A percentile compares a stretch with the other conserved stretches of the same genome.
phyloP scores from a whole-genome alignment of 1,140 invertebrate species.

The Lasioglossum baleicum region DNA sequence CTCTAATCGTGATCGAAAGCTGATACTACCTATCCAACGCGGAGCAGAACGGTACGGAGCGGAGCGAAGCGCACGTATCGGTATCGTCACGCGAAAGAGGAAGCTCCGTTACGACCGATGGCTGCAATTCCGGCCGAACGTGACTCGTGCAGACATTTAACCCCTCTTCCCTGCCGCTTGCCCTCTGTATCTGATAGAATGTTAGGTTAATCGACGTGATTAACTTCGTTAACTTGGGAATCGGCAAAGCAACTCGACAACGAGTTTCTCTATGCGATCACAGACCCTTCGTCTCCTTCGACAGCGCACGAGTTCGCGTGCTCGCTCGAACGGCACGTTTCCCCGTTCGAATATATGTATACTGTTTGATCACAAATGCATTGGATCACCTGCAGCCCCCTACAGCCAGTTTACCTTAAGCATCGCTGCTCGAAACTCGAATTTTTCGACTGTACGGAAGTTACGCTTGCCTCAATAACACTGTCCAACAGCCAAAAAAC shows the following conservation, averaged over 20 bases:
- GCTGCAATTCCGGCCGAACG: slow-evolving; percentile 29
- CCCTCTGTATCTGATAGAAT: slow-evolving; percentile 15
- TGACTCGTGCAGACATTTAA: slow-evolving; percentile 27
- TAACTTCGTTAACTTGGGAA: slow-evolving; percentile 11
- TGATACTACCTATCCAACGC: slow-evolving; percentile 9
- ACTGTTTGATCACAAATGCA: background rate
- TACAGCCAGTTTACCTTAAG: too few species aligned
- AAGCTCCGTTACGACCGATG: slow-evolving; percentile 46
- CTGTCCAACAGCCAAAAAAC: too few species aligned
- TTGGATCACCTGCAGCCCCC: background rate
- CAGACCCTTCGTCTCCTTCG: background rate
- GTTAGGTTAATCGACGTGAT: slow-evolving; percentile 12
- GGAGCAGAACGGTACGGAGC: background rate
- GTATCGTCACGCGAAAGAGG: slow-evolving; percentile 35
- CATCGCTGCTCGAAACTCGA: too few species aligned
- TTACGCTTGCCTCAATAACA: too few species aligned
- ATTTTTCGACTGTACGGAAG: too few species aligned
- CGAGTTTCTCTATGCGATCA: background rate
- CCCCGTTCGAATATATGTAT: background rate
- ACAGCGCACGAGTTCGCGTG: background rate
- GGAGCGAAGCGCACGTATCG: slow-evolving; percentile 23
- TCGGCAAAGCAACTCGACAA: slow-evolving; percentile 6
- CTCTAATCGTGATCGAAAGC: slow-evolving; percentile 55
- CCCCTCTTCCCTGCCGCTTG: background rate
- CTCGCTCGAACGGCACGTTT: background rate